These are phyloP conservation scores for Ispidina picta DNA, from an alignment of 2,797 vertebrate species.

Conservation along the genomic window DNA sequence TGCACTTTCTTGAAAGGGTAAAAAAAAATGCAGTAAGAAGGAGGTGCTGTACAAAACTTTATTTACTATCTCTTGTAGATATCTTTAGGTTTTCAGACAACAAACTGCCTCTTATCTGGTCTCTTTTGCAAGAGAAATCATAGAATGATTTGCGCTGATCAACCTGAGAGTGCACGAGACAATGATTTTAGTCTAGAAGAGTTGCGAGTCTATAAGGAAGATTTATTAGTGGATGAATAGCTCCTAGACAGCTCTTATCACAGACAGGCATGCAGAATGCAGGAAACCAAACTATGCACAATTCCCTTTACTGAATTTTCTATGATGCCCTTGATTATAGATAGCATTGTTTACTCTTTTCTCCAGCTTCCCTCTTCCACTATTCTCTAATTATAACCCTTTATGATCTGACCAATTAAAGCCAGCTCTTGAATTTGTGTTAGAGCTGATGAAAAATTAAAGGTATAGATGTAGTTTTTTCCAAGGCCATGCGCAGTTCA, in stretches of 20 bases:
- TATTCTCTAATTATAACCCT: constrained; percentile 76
- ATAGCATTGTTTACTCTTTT: constrained; percentile 73
- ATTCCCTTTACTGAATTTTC: constrained; percentile 73
- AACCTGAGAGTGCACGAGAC: constrained; percentile 36
- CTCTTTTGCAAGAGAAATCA: constrained; percentile 11
- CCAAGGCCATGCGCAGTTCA: constrained; percentile 60
- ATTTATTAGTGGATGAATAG: constrained; percentile 65
- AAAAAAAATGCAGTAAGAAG: background rate
- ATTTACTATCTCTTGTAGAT: background rate
- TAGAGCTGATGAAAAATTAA: constrained; percentile 77
- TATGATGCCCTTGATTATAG: constrained; percentile 73
- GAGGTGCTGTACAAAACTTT: background rate
- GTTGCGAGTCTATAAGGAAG: constrained; percentile 39
- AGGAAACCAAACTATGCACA: constrained; percentile 67
- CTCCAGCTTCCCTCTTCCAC: constrained; percentile 72
- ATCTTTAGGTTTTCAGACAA: background rate
- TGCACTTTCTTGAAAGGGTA: background rate
- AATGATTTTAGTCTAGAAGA: constrained; percentile 45
- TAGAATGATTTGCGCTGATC: constrained; percentile 51
- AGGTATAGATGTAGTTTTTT: constrained; percentile 63
- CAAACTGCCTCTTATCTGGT: background rate
- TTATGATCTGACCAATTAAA: constrained; percentile 78
- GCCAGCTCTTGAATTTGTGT: constrained; percentile 70
- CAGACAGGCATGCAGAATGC: constrained; percentile 45
- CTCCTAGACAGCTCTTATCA: constrained; percentile 67